Conservation (phyloP, 2,113 vertebrate genomes). For the Tyrannus savana region DNA sequence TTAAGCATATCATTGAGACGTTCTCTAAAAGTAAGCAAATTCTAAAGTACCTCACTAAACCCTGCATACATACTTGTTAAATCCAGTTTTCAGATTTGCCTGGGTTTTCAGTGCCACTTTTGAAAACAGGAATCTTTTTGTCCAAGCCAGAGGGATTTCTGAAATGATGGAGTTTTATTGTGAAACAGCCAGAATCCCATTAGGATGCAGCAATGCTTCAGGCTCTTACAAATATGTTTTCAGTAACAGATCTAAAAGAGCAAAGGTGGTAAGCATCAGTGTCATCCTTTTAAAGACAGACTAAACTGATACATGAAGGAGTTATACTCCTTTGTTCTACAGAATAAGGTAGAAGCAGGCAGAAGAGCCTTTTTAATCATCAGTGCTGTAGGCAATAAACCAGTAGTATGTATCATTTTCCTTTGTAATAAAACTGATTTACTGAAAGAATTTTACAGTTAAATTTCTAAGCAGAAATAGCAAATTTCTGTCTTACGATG, state of each 20-base stretch:
- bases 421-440: neutral
- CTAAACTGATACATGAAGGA: neutral
- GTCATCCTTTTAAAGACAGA: neutral
- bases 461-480: neutral
- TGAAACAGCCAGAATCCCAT: neutral
- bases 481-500: neutral
- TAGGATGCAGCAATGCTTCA: neutral
- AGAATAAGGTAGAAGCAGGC: neutral
- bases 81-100: neutral
- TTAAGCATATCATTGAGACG: neutral
- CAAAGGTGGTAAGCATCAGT: neutral
- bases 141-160: neutral
- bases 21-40: neutral
- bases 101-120: neutral
- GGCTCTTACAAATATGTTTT: neutral
- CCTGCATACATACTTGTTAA: neutral
- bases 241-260: neutral
- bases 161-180: neutral
- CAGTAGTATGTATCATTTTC: neutral
- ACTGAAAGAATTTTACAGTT: neutral
- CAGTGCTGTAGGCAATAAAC: neutral
- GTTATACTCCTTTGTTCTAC: neutral
- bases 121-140: neutral
- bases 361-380: neutral
- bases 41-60: neutral